Percentiles rank a stretch among this genome's conserved stretches.
Evolutionary conservation across 2,113 vertebrate genomes (phyloP).

Genomic region (Dasyprocta punctata): DNA sequence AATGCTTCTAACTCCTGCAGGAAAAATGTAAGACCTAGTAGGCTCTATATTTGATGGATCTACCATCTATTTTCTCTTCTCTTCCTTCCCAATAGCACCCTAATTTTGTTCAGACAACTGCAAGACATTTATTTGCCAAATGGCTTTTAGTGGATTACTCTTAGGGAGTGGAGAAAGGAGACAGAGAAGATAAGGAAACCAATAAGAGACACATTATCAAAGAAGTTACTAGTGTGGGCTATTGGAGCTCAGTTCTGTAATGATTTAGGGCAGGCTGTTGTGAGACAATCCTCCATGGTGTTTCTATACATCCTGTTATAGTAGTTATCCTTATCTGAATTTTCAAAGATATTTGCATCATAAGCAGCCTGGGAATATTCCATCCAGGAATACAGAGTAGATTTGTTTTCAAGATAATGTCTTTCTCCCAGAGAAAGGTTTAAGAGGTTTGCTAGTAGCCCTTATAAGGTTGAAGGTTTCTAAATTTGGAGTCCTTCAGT

Average conservation of each 20-base stretch:
- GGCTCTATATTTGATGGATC: neutral
- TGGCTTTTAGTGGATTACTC: slow-evolving; percentile 1
- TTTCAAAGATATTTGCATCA: neutral
- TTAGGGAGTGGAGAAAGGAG: slow-evolving; percentile 35
- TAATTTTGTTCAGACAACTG: slow-evolving; percentile 34
- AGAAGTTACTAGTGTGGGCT: neutral
- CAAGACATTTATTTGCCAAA: slow-evolving; percentile 43
- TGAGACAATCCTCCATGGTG: neutral
- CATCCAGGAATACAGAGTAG: neutral
- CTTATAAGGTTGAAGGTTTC: neutral
- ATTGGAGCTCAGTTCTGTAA: neutral
- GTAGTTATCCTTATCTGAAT: neutral
- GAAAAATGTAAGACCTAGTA: slow-evolving; percentile 65
- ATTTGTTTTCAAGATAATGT: slow-evolving; percentile 21
- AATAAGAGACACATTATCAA: neutral
- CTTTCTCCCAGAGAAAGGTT: slow-evolving; percentile 37
- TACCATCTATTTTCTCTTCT: slow-evolving; percentile 21
- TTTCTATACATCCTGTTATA: neutral
- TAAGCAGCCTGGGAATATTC: slow-evolving; percentile 31
- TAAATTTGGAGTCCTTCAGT: neutral
- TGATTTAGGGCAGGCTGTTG: neutral
- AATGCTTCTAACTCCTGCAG: slow-evolving; percentile 56
- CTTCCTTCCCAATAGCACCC: slow-evolving; percentile 21
- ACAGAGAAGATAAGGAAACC: neutral
- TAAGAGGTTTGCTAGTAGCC: neutral